Evolutionary conservation across 1,140 invertebrate species (phyloP), one percentile per base, ranked within the genome.

Genomic region (Platorchestia sp.): DNA sequence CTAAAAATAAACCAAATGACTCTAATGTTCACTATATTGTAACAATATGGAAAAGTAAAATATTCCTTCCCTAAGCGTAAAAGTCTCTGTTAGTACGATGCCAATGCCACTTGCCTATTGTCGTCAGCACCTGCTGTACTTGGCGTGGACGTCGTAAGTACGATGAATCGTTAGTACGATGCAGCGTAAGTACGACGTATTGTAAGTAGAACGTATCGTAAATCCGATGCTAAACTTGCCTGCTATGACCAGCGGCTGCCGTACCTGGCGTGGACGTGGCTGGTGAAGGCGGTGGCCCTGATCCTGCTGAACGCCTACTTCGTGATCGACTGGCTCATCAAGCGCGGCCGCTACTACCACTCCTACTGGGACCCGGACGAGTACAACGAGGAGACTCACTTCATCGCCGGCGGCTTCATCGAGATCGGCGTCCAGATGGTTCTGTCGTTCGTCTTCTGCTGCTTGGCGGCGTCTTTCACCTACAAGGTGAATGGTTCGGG

Each of bases 321-420:
- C 96, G 51, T 96, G 36, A 89, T 19, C 0, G 95, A 47, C 45
- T 96, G 96, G 96, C 16, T 96, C 40, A 19, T 96, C 36, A 86
- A 96, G 95, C 95, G 53, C 6, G 95, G 95, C 22, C 45, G 96
- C 47, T 89, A 95, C 95, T 96, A 96, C 95, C 96, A 96, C 96
- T 95, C 95, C 51, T 95, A 96, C 95, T 96, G 95, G 95, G 86
- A 96, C 89, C 95, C 86, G 0, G 95, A 96, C 27, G 95, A 96
- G 95, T 95, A 96, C 89, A 95, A 96, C 59, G 95, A 96, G 43
- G 95, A 96, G 40, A 45, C 95, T 16, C 43, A 90, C 41, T 96
- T 96, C 95, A 86, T 96, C 36, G 22, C 93, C 43, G 95, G 95
- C 0, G 96, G 96, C 10, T 53, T 95, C 7, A 51, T 45, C 7